phyloP scores from a whole-genome alignment of 2,888 invertebrate genomes.

The Sussaba pulchella region DNA sequence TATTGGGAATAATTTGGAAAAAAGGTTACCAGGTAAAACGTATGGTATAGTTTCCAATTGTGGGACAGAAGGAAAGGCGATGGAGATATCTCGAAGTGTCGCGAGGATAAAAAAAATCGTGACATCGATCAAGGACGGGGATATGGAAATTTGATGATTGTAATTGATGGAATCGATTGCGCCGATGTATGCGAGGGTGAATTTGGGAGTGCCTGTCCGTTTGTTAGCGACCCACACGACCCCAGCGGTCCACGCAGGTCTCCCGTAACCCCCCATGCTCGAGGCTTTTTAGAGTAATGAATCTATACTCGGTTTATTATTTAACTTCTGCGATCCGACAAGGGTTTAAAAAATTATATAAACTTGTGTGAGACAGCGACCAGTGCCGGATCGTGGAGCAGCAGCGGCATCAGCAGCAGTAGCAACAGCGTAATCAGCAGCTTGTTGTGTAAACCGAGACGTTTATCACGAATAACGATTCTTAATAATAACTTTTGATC shows the following conservation, averaged over 20 bases:
- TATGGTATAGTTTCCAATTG: no score
- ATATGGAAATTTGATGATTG: conserved; percentile 43
- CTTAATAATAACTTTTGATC: conserved; percentile 25
- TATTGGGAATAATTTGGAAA: neutral
- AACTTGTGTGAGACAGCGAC: neutral
- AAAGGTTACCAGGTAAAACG: conserved; percentile 10
- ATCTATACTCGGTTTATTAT: conserved; percentile 64
- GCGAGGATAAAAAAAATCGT: conserved; percentile 31
- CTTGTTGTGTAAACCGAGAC: conserved; percentile 16
- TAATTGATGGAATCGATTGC: conserved; percentile 29
- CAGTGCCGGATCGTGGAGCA: conserved; percentile 26
- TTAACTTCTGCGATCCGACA: conserved; percentile 40
- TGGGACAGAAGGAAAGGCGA: neutral
- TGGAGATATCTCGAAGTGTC: conserved; percentile 25
- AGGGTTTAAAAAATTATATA: conserved; percentile 45
- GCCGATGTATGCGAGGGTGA: conserved; percentile 50
- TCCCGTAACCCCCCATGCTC: conserved; percentile 83
- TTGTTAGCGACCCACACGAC: conserved; percentile 84
- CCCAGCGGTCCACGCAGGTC: conserved; percentile 83
- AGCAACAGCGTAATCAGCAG: conserved; percentile 24
- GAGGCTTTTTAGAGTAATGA: conserved; percentile 80
- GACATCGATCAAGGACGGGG: conserved; percentile 42
- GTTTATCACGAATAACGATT: conserved; percentile 28
- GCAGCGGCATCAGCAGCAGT: conserved; percentile 19
- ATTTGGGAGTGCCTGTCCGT: conserved; percentile 83